Conservation (phyloP, 2,888 invertebrate genomes). For the Phragmatobia fuliginosa region DNA sequence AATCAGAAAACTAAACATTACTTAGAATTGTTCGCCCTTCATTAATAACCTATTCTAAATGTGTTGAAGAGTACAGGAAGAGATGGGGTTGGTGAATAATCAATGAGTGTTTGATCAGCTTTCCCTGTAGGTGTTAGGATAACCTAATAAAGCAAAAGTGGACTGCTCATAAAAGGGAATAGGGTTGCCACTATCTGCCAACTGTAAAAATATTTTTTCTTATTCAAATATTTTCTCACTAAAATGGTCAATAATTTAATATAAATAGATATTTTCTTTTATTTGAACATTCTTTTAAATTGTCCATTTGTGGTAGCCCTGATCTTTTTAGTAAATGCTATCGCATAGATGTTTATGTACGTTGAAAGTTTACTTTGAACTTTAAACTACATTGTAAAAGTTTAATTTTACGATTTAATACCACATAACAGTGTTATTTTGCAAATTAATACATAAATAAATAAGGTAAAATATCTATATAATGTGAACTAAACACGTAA, state of each 20-base stretch:
- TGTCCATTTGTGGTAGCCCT: background rate
- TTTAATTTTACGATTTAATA: too few species aligned
- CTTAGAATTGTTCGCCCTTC: background rate
- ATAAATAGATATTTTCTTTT: background rate
- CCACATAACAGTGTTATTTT: too few species aligned
- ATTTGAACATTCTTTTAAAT: background rate
- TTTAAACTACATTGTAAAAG: too few species aligned
- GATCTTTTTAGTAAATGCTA: background rate
- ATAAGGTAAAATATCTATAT: too few species aligned
- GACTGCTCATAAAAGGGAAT: constrained; percentile 29
- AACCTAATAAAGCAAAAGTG: constrained; percentile 43
- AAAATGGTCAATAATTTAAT: background rate
- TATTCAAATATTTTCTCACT: background rate
- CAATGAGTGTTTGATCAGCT: constrained; percentile 43
- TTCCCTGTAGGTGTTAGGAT: constrained; percentile 32
- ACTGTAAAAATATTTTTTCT: constrained; percentile 16
- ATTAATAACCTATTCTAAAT: background rate
- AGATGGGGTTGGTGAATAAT: constrained; percentile 34
- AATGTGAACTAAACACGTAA: too few species aligned
- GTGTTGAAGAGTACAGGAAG: constrained; percentile 13
- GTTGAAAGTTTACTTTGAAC: too few species aligned
- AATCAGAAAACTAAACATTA: background rate
- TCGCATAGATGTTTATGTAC: too few species aligned
- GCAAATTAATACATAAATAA: too few species aligned
- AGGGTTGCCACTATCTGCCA: constrained; percentile 36